Percentiles rank a stretch among this genome's conserved stretches.
Evolutionary conservation across 2,113 vertebrate species (phyloP).

Genomic region (Monopterus albus): DNA sequence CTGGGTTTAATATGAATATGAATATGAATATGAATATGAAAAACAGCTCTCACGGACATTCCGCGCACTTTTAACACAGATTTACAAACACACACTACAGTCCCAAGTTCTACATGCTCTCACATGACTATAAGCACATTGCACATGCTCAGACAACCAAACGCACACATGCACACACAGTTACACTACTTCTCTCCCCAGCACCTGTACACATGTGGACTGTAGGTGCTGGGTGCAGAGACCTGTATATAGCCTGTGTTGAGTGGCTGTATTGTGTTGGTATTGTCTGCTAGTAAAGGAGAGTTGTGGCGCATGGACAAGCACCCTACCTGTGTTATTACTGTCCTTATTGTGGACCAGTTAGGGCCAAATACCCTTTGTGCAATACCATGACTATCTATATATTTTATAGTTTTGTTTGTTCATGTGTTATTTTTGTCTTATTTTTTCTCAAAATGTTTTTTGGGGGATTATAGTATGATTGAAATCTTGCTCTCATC

Average conservation of each 20-base stretch:
- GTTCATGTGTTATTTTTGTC: slow-evolving; percentile 43
- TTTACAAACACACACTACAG: slow-evolving; percentile 11
- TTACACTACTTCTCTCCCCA: slow-evolving; percentile 56
- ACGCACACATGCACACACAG: slow-evolving; percentile 26
- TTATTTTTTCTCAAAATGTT: slow-evolving; percentile 43
- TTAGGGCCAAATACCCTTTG: slow-evolving; percentile 77
- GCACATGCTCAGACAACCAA: slow-evolving; percentile 38
- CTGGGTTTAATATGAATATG: slow-evolving; percentile 74
- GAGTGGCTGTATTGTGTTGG: slow-evolving; percentile 76
- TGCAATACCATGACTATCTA: slow-evolving; percentile 78
- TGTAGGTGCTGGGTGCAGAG: slow-evolving; percentile 55
- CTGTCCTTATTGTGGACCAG: slow-evolving; percentile 73
- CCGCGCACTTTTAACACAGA: slow-evolving; percentile 19
- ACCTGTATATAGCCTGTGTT: slow-evolving; percentile 78
- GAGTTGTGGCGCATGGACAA: slow-evolving; percentile 76
- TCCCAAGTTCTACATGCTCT: neutral
- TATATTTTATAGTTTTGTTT: slow-evolving; percentile 65
- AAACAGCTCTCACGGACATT: slow-evolving; percentile 41
- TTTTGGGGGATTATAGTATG: slow-evolving; percentile 43
- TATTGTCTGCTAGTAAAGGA: slow-evolving; percentile 75
- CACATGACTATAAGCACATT: neutral
- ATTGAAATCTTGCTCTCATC: slow-evolving; percentile 41
- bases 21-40: slow-evolving; percentile 64
- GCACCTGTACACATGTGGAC: slow-evolving; percentile 54
- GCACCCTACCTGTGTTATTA: slow-evolving; percentile 73